phyloP scores from a whole-genome alignment of 2,888 invertebrate genomes.

The Temnothorax ravouxi region DNA sequence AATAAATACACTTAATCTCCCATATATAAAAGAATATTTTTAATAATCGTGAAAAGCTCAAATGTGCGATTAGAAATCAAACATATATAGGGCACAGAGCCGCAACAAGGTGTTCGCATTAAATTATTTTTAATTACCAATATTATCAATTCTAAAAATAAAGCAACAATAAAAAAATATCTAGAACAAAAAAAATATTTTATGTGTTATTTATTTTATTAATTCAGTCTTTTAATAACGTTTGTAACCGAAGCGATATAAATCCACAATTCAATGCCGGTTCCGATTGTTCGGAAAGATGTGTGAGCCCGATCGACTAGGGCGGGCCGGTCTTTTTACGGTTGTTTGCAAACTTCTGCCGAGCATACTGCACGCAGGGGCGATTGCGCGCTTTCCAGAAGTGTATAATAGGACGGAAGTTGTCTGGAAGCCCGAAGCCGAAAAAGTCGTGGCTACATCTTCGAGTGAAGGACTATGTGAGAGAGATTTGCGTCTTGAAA shows the following conservation, averaged over 20 bases:
- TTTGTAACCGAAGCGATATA: background rate
- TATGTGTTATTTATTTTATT: background rate
- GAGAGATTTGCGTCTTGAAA: slow-evolving; percentile 64
- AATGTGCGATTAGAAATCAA: too few relatives aligned
- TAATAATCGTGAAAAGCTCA: too few relatives aligned
- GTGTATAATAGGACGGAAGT: slow-evolving; percentile 73
- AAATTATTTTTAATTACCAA: too few relatives aligned
- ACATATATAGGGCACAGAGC: too few relatives aligned
- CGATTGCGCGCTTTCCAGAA: slow-evolving; percentile 57
- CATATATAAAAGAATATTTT: background rate
- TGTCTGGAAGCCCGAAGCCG: slow-evolving; percentile 35
- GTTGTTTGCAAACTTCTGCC: slow-evolving; percentile 78
- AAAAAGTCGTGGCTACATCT: slow-evolving; percentile 68
- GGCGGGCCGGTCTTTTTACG: slow-evolving; percentile 29
- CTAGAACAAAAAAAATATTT: background rate
- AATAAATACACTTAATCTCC: background rate
- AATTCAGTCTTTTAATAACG: background rate
- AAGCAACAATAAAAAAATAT: background rate
- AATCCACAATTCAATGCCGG: background rate
- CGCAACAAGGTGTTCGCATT: too few relatives aligned
- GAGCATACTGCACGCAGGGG: slow-evolving; percentile 39
- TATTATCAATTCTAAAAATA: background rate
- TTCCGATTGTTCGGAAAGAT: background rate
- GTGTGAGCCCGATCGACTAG: slow-evolving; percentile 10
- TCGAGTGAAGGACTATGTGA: slow-evolving; percentile 50